Evolutionary conservation across 2,888 invertebrate genomes (phyloP).

Genomic region (Ormia ochracea): DNA sequence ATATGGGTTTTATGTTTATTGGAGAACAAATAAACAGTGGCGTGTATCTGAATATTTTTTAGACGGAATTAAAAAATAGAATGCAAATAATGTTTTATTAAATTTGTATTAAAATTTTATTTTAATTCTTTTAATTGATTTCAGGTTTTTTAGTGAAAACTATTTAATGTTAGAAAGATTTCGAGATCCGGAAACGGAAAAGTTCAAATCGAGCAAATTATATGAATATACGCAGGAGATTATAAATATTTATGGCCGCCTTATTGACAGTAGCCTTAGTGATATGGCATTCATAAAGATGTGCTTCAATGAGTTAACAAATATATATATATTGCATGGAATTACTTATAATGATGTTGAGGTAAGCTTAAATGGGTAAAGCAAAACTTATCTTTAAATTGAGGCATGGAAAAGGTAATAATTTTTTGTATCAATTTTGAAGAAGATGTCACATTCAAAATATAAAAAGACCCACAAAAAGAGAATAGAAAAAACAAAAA

Average conservation of each 20-base stretch:
- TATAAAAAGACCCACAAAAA: too few relatives aligned
- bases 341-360: slow-evolving; percentile 55
- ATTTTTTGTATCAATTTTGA: too few relatives aligned
- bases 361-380: slow-evolving; percentile 63
- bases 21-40: too few relatives aligned
- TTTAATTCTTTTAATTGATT: not conserved
- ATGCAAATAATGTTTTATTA: too few relatives aligned
- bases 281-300: slow-evolving; percentile 63
- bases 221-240: slow-evolving; percentile 65
- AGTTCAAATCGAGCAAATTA: slow-evolving; percentile 65
- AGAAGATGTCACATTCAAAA: too few relatives aligned
- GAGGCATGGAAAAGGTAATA: too few relatives aligned
- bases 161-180: slow-evolving; percentile 66
- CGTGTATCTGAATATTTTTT: too few relatives aligned
- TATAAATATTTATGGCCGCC: slow-evolving; percentile 63
- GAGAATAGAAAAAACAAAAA: too few relatives aligned
- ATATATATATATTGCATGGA: slow-evolving; percentile 44
- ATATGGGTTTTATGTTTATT: too few relatives aligned
- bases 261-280: slow-evolving; percentile 68
- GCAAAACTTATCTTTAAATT: too few relatives aligned
- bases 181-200: slow-evolving; percentile 35
- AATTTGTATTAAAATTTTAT: too few relatives aligned
- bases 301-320: slow-evolving; percentile 60
- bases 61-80: too few relatives aligned
- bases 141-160: slow-evolving; percentile 67